These are phyloP conservation scores for Rhinopomastus cyanomelas DNA, from an alignment of 2,113 vertebrate species.

Conservation along the genomic window DNA sequence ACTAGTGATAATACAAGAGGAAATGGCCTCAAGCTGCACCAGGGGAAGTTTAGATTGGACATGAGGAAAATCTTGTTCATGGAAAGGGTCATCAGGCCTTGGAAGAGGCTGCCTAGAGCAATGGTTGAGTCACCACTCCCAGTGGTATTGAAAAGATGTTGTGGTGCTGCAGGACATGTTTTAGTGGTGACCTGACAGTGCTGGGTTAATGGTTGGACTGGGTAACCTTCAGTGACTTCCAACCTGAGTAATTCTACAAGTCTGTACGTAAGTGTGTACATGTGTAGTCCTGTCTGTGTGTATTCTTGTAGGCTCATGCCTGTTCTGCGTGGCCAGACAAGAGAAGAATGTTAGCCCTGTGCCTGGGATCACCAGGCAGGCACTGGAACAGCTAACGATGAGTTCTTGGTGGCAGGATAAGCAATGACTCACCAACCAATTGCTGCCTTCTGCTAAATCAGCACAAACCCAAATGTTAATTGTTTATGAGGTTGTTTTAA, in stretches of 20 bases:
- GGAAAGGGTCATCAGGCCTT: background rate
- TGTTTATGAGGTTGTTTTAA: background rate
- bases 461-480: conserved; percentile 23
- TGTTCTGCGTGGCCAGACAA: background rate
- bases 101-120: background rate
- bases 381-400: background rate
- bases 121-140: background rate
- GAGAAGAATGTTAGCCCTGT: background rate
- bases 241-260: background rate
- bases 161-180: background rate
- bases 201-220: background rate
- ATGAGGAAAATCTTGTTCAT: background rate
- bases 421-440: background rate
- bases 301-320: background rate
- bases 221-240: background rate
- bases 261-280: background rate
- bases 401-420: background rate
- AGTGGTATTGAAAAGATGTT: background rate
- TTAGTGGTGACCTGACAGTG: background rate
- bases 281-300: background rate
- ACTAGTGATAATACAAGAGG: background rate
- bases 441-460: conserved; percentile 20
- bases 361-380: background rate
- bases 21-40: background rate
- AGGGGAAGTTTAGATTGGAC: background rate